Base-by-base conservation (phyloP, 2,797 vertebrate genomes). In the Sebastes melanostomus region DNA sequence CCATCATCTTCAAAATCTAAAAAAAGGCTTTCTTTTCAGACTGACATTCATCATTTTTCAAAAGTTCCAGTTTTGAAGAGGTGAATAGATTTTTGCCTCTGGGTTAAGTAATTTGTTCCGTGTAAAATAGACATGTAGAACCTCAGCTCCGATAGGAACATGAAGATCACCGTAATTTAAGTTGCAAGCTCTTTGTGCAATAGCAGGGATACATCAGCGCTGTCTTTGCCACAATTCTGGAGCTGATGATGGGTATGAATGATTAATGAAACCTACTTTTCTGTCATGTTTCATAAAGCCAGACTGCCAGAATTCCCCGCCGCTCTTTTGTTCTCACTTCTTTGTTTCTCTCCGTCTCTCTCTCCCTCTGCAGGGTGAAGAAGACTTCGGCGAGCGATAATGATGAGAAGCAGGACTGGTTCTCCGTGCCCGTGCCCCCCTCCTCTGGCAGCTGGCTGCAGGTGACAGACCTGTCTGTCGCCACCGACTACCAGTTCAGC, bases 401-500 rank as follows among this genome's bases (percentile, higher is more conserved):
- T 55, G 87, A 83, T 8, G 85, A 60, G 72, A 96, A 96, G 74
- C 96, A 94, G 1, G 96, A 97, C 71, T 99, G 98, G 98, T 92
- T 96, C 62, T 96, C 96, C 0, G 88, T 98, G 75, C 83, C 95
- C 0, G 97, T 97, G 75, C 94, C 94, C 0, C 87, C 90, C 0
- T 87, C 88, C 27, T 95, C 96, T 1, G 94, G 94, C 30, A 88
- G 89, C 22, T 85, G 93, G 36, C 86, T 97, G 58, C 86, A 96
- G 72, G 97, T 99, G 88, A 91, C 93, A 0, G 96, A 95, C 38
- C 94, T 99, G 70, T 96, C 95, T 85, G 95, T 97, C 0, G 94
- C 95, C 72, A 96, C 90, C 0, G 85, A 93, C 2, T 99, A 99
- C 94, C 98, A 99, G 94, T 98, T 99, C 95, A 98, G 97, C 0